Conservation (phyloP, 2,888 invertebrate genomes). For the Dicyrtoma fusca region DNA sequence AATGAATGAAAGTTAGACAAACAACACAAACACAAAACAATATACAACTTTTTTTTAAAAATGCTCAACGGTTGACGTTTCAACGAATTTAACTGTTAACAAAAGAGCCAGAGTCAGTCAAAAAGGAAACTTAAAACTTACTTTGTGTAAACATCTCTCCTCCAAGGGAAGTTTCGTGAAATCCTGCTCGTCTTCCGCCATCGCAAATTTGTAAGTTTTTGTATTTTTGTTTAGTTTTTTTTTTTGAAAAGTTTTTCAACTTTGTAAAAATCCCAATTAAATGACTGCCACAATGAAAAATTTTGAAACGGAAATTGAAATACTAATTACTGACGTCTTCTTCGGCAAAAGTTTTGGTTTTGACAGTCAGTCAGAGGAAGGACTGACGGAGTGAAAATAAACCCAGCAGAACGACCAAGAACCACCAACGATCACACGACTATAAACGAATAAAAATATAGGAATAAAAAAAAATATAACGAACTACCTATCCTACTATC, state of each 20-base stretch:
- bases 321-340: neutral
- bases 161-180: constrained; percentile 85
- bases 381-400: neutral
- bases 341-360: neutral
- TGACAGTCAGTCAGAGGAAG: too few relatives aligned
- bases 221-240: neutral
- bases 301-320: constrained; percentile 10
- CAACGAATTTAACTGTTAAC: neutral
- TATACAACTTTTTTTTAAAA: neutral
- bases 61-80: neutral
- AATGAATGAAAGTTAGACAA: neutral
- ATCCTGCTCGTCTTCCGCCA: constrained; percentile 73
- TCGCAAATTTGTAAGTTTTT: constrained; percentile 17
- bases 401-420: too few relatives aligned
- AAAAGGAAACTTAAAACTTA: constrained; percentile 58
- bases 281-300: constrained; percentile 13
- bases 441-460: too few relatives aligned
- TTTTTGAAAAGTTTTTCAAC: neutral
- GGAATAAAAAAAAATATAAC: too few relatives aligned
- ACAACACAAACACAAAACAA: neutral
- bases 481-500: too few relatives aligned
- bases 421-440: too few relatives aligned
- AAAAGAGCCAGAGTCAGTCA: neutral
- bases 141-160: constrained; percentile 89
- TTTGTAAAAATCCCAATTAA: neutral